Evolutionary conservation across 2,888 invertebrate genomes (phyloP).

Genomic region (Sarcophaga variegata): DNA sequence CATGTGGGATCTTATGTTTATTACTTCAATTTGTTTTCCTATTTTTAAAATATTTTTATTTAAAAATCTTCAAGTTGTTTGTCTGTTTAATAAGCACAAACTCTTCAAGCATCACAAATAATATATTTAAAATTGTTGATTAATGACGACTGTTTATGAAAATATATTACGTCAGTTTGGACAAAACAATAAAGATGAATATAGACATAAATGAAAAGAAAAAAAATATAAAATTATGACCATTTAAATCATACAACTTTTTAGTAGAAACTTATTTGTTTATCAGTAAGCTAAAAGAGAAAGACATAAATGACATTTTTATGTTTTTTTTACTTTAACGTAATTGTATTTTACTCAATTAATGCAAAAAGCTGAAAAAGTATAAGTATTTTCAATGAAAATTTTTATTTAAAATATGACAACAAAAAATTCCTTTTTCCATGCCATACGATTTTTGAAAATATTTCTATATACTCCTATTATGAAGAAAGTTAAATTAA

Average conservation of each 20-base stretch:
- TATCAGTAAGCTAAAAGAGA: too few species aligned
- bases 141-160: constrained; percentile 11
- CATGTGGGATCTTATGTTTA: not conserved
- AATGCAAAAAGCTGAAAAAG: too few species aligned
- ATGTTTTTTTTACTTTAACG: not conserved
- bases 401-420: too few species aligned
- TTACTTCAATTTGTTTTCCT: not conserved
- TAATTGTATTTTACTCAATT: too few species aligned
- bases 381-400: too few species aligned
- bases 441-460: too few species aligned
- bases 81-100: constrained; percentile 13
- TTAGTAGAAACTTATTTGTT: not conserved
- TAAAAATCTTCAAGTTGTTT: constrained; percentile 6
- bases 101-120: constrained; percentile 30
- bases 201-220: not conserved
- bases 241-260: not conserved
- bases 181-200: constrained; percentile 11
- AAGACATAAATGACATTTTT: constrained; percentile 13
- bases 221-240: not conserved
- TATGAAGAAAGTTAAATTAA: too few species aligned
- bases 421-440: too few species aligned
- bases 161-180: constrained; percentile 39
- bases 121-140: constrained; percentile 14
- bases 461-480: too few species aligned
- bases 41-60: constrained; percentile 11